Evolutionary conservation across 2,888 invertebrate species (phyloP).

Genomic region (Leucophenga montana): DNA sequence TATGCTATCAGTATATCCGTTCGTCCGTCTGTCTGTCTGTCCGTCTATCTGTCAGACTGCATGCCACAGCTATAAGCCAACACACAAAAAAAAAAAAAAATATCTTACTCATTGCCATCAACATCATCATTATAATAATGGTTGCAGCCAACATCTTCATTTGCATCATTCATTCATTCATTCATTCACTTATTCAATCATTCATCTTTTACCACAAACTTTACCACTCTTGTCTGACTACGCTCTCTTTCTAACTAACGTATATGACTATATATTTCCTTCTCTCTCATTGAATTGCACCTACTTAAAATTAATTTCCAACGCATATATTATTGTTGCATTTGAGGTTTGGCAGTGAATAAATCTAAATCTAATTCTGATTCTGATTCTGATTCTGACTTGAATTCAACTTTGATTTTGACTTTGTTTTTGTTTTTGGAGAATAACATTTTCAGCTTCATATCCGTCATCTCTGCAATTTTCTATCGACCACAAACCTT

Average conservation of each 20-base stretch:
- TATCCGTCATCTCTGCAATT: not conserved
- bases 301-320: constrained; percentile 16
- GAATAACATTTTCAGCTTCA: too few relatives aligned
- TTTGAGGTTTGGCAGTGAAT: constrained; percentile 16
- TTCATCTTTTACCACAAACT: not conserved
- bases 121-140: not conserved
- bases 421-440: too few relatives aligned
- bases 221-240: too few relatives aligned
- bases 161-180: constrained; percentile 8
- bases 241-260: not conserved
- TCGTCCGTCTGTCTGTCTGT: constrained; percentile 18
- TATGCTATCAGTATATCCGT: constrained; percentile 17
- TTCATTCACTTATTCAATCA: constrained; percentile 12
- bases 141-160: constrained; percentile 2
- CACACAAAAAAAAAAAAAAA: too few relatives aligned
- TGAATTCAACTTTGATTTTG: not conserved
- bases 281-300: constrained; percentile 10
- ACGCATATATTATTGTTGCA: constrained; percentile 21
- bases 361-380: not conserved
- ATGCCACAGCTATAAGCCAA: not conserved
- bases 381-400: not conserved
- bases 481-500: too few relatives aligned
- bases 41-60: too few relatives aligned
- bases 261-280: not conserved
- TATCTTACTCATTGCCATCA: constrained; percentile 1